These are phyloP conservation scores for Luperina nickerlii DNA, from an alignment of 2,888 invertebrate species.

Conservation along the genomic window DNA sequence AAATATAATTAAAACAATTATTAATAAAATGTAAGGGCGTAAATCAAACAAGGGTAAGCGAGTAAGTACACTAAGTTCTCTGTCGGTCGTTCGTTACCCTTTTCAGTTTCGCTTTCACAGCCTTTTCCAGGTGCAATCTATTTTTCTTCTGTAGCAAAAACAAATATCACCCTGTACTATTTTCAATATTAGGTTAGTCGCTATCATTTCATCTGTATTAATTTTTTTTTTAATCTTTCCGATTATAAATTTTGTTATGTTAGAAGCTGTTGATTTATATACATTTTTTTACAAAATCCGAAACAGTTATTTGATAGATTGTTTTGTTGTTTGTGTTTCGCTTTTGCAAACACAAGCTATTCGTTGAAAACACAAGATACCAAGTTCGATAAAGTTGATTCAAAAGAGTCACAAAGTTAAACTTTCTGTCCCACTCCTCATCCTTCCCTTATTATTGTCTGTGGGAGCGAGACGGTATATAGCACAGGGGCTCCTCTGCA, in stretches of 20 bases:
- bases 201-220: constrained; percentile 47
- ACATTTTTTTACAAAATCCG: constrained; percentile 39
- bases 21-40: constrained; percentile 75
- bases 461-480: neutral
- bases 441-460: neutral
- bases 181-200: constrained; percentile 71
- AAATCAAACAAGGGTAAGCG: constrained; percentile 88
- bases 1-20: constrained; percentile 72
- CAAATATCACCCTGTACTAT: constrained; percentile 79
- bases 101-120: constrained; percentile 88
- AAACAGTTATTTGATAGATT: constrained; percentile 1
- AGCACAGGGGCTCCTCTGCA: neutral
- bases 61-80: constrained; percentile 86
- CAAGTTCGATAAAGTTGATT: neutral
- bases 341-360: neutral
- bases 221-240: constrained; percentile 25
- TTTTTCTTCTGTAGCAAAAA: constrained; percentile 91
- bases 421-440: neutral
- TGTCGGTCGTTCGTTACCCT: constrained; percentile 85
- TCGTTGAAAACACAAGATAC: neutral
- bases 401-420: constrained; percentile 8
- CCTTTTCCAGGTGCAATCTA: constrained; percentile 90
- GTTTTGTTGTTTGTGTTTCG: neutral
- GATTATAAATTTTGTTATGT: constrained; percentile 6
- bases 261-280: constrained; percentile 34